These are phyloP conservation scores for Hypomecis atomaria DNA, from an alignment of 2,888 invertebrate species.

Conservation along the genomic window DNA sequence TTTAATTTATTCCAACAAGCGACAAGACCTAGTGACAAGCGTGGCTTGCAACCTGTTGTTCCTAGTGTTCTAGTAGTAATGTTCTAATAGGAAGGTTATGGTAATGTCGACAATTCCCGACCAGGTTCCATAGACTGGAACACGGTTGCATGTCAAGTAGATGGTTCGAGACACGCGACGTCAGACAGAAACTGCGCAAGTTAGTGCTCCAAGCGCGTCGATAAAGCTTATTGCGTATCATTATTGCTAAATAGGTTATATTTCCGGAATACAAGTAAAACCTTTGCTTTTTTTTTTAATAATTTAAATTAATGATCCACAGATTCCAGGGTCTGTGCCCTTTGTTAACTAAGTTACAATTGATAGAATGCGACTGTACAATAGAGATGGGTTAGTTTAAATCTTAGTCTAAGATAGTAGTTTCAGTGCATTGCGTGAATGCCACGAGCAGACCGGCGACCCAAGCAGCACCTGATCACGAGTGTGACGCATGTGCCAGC, in stretches of 20 bases:
- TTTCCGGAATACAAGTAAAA: constrained; percentile 3
- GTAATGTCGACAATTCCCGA: not conserved
- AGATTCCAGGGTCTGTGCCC: too few relatives aligned
- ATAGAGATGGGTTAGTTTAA: too few relatives aligned
- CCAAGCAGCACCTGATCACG: too few relatives aligned
- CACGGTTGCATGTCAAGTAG: not conserved
- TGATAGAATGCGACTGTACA: too few relatives aligned
- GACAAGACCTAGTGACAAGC: not conserved
- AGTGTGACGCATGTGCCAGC: too few relatives aligned
- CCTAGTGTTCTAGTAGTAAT: not conserved
- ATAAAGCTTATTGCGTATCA: constrained; percentile 5
- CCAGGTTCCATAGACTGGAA: too few relatives aligned
- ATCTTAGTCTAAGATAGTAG: too few relatives aligned
- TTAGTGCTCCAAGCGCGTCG: constrained; percentile 7
- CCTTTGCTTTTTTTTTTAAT: not conserved
- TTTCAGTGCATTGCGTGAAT: too few relatives aligned
- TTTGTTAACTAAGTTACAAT: too few relatives aligned
- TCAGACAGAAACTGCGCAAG: constrained; percentile 7
- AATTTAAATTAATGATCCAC: too few relatives aligned
- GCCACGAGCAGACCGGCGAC: too few relatives aligned
- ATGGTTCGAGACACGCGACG: not conserved
- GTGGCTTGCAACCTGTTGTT: constrained; percentile 2
- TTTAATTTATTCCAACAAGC: not conserved
- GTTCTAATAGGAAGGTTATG: not conserved
- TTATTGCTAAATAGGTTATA: constrained; percentile 3